Evolutionary conservation across 2,113 vertebrate genomes (phyloP).

Genomic region (Rafetus swinhoei): DNA sequence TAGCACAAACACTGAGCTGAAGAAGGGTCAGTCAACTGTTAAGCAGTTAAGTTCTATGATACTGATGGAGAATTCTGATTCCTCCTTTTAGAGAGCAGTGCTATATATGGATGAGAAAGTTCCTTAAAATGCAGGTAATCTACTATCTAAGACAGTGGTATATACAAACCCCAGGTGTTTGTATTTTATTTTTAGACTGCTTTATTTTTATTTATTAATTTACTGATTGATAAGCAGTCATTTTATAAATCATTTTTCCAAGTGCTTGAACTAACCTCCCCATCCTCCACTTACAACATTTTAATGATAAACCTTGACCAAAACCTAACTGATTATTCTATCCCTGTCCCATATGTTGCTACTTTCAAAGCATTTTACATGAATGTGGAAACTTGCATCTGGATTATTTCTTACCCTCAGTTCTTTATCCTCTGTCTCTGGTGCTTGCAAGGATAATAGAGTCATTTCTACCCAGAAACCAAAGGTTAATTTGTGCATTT

Average conservation of each 20-base stretch:
- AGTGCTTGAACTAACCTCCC: neutral
- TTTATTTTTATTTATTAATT: neutral
- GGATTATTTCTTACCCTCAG: neutral
- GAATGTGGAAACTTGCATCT: neutral
- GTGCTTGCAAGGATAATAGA: neutral
- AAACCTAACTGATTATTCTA: neutral
- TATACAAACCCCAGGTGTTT: neutral
- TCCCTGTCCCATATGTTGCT: neutral
- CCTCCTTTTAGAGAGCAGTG: fast-evolving
- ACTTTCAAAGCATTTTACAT: neutral
- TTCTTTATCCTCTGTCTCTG: neutral
- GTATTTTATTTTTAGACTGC: neutral
- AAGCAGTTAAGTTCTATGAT: no score
- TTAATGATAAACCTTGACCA: neutral
- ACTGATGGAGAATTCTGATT: neutral
- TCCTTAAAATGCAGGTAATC: no score
- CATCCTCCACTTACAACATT: neutral
- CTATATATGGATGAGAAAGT: neutral
- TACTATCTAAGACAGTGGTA: neutral
- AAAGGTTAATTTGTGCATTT: neutral
- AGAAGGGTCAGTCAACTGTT: neutral
- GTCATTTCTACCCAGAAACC: neutral
- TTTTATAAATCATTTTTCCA: neutral
- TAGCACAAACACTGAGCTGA: neutral
- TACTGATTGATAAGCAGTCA: neutral